Conservation (phyloP, 2,797 vertebrate genomes). For the Champsocephalus esox region DNA sequence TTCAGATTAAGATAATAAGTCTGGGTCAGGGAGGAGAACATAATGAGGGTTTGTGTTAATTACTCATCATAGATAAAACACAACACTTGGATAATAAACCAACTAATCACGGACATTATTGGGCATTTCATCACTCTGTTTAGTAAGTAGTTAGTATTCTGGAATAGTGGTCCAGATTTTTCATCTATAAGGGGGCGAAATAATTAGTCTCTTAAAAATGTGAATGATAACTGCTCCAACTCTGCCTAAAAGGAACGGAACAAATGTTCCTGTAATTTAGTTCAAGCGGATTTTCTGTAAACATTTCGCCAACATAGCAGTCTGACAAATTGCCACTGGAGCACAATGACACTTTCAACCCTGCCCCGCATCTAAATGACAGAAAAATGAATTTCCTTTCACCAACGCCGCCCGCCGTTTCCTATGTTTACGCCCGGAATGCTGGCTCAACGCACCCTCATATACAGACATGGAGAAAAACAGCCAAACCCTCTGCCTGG, state of each 20-base stretch:
- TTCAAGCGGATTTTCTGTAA: conserved; percentile 58
- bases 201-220: conserved; percentile 39
- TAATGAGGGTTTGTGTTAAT: conserved; percentile 13
- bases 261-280: conserved; percentile 68
- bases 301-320: conserved; percentile 56
- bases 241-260: conserved; percentile 51
- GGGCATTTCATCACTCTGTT: neutral
- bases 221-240: conserved; percentile 32
- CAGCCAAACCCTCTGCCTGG: conserved; percentile 73
- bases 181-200: conserved; percentile 10
- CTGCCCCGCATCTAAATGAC: conserved; percentile 40
- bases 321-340: conserved; percentile 66
- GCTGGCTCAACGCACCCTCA: conserved; percentile 52
- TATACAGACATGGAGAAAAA: conserved; percentile 42
- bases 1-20: conserved; percentile 43
- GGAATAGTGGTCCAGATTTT: conserved; percentile 15
- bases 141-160: conserved; percentile 2
- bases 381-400: conserved; percentile 60
- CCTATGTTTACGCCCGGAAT: conserved; percentile 38
- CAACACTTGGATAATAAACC: conserved; percentile 9
- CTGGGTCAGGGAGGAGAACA: conserved; percentile 21
- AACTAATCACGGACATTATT: neutral
- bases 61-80: conserved; percentile 21
- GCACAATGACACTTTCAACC: conserved; percentile 67
- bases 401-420: conserved; percentile 22